Evolutionary conservation across 92 coral and sea anemone species (phyloP).

Genomic region (Epizoanthus fatuus): DNA sequence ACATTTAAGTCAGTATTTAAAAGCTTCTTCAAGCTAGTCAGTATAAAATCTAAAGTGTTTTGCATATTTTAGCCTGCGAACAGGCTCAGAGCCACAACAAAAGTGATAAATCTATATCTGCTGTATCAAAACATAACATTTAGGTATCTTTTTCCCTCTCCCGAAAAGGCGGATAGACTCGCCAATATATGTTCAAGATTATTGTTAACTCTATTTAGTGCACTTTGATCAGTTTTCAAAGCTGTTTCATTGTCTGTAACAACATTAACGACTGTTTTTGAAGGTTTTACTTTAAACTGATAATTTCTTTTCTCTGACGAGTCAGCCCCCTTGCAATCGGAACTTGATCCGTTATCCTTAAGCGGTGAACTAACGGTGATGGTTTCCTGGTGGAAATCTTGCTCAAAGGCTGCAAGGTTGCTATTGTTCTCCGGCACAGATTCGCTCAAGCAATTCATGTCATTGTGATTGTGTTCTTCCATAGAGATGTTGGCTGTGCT

Average conservation of each 20-base stretch:
- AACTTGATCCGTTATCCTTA: no score
- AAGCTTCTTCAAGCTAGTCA: no score
- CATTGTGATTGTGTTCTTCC: neutral
- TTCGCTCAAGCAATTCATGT: neutral
- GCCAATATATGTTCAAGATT: constrained; percentile 27
- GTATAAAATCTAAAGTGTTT: no score
- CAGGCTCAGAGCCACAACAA: no score
- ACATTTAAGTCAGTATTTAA: no score
- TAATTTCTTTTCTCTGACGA: neutral
- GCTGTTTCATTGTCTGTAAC: neutral
- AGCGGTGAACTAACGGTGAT: no score
- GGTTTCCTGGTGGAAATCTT: no score
- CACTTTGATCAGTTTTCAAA: neutral
- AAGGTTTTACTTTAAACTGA: neutral
- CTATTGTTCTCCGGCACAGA: neutral
- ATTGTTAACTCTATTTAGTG: neutral
- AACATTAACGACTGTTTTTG: neutral
- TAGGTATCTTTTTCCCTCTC: constrained; percentile 33
- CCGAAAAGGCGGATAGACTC: constrained; percentile 27
- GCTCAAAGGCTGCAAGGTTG: no score
- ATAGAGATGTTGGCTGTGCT: constrained; percentile 1
- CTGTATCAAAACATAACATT: constrained; percentile 38
- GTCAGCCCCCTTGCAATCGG: neutral
- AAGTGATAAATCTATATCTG: no score
- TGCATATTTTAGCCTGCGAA: no score